Evolutionary conservation across 2,888 invertebrate species (phyloP).

Genomic region (Lasioglossum lativentre): DNA sequence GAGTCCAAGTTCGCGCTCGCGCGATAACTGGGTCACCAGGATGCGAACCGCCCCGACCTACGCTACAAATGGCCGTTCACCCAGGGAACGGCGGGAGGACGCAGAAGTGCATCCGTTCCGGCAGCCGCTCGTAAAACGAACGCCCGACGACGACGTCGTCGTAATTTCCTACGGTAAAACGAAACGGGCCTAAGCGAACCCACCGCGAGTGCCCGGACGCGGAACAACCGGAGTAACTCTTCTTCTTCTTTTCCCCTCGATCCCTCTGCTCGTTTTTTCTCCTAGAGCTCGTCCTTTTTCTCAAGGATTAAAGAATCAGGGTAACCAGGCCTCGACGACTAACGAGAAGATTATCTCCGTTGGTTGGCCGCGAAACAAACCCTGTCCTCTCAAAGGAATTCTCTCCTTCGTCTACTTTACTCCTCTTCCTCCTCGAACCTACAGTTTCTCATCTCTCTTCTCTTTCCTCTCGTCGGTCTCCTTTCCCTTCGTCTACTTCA

Average conservation of each 20-base stretch:
- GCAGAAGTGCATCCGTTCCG: slow-evolving; percentile 58
- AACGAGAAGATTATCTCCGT: slow-evolving; percentile 28
- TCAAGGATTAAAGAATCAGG: slow-evolving; percentile 18
- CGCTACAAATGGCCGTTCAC: slow-evolving; percentile 56
- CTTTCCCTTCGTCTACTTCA: background rate
- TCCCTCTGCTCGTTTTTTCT: background rate
- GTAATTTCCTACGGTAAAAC: slow-evolving; percentile 13
- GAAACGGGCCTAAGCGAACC: background rate
- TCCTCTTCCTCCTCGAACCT: too few relatives aligned
- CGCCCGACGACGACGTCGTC: background rate
- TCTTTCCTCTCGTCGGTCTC: background rate
- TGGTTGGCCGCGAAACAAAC: slow-evolving; percentile 16
- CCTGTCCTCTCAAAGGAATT: slow-evolving; percentile 9
- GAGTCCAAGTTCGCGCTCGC: slow-evolving; percentile 57
- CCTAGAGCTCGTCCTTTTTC: background rate
- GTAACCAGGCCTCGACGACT: slow-evolving; percentile 8
- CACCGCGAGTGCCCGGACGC: background rate
- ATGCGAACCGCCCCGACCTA: slow-evolving; percentile 40
- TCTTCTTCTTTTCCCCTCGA: background rate
- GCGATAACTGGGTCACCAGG: slow-evolving; percentile 63
- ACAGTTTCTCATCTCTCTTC: background rate
- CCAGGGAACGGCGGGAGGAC: slow-evolving; percentile 26
- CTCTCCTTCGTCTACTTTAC: background rate
- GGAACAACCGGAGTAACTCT: background rate
- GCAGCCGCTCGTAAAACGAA: slow-evolving; percentile 50